Conservation (phyloP, 2,797 vertebrate species). For the Catostomus latipinnis region DNA sequence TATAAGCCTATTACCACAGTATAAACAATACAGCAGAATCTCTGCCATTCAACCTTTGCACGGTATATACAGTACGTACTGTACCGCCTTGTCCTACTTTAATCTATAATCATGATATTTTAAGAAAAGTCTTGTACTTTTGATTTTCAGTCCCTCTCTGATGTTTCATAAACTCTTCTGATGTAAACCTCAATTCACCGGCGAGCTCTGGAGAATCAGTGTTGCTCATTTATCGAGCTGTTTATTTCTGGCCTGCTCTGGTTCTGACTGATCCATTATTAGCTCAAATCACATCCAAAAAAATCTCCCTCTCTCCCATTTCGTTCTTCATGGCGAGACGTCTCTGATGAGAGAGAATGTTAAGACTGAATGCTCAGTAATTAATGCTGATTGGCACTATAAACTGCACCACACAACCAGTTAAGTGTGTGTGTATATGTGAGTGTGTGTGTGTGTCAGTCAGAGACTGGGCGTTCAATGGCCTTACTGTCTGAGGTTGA, state of each 20-base stretch:
- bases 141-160: slow-evolving; percentile 15
- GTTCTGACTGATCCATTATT: slow-evolving; percentile 26
- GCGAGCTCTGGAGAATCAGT: background rate
- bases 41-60: too few relatives aligned
- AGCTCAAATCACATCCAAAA: slow-evolving; percentile 22
- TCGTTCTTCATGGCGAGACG: slow-evolving; percentile 18
- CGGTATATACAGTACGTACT: too few relatives aligned
- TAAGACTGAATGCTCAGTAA: slow-evolving; percentile 15
- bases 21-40: too few relatives aligned
- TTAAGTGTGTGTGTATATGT: background rate
- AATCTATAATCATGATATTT: too few relatives aligned
- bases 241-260: slow-evolving; percentile 30
- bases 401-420: background rate
- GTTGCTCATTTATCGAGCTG: slow-evolving; percentile 8
- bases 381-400: slow-evolving; percentile 15
- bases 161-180: slow-evolving; percentile 17
- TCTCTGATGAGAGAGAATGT: slow-evolving; percentile 21
- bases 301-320: slow-evolving; percentile 1
- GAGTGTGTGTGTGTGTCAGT: background rate
- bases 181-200: background rate
- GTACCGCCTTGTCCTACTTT: too few relatives aligned
- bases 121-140: slow-evolving; percentile 5
- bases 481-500: too few relatives aligned
- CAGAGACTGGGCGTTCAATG: too few relatives aligned
- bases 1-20: too few relatives aligned